Evolutionary conservation across 2,113 vertebrate species (phyloP).

Genomic region (Phainopepla nitens): DNA sequence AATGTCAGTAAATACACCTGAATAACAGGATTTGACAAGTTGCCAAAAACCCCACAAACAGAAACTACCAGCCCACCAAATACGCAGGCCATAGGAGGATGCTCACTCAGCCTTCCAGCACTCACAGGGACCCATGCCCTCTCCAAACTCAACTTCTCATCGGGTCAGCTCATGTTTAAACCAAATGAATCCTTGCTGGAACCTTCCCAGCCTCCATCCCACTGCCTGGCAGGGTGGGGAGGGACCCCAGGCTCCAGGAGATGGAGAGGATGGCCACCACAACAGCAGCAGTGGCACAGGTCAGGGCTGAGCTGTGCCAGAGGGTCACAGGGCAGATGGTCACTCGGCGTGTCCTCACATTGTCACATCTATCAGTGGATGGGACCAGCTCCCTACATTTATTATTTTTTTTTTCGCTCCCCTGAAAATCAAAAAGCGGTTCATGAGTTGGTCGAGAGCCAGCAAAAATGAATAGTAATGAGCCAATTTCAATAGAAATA

Average conservation of each 20-base stretch:
- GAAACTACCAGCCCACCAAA: neutral
- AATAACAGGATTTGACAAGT: neutral
- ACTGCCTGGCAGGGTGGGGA: neutral
- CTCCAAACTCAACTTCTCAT: neutral
- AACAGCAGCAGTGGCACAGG: accelerated
- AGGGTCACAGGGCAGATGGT: neutral
- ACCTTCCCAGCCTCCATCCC: neutral
- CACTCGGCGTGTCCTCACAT: accelerated
- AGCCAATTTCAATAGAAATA: slow-evolving; percentile 78
- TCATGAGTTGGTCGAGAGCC: slow-evolving; percentile 75
- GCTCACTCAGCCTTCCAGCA: neutral
- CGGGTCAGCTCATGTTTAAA: accelerated
- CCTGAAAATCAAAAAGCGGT: slow-evolving; percentile 65
- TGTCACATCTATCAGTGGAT: neutral
- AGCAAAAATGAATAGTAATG: slow-evolving; percentile 78
- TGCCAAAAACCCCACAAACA: neutral
- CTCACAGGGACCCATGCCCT: accelerated
- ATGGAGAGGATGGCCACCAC: neutral
- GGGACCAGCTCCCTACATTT: slow-evolving; percentile 39
- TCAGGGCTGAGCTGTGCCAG: neutral
- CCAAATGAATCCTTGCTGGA: neutral
- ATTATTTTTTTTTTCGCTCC: neutral
- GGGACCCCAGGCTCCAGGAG: neutral
- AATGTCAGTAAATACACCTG: neutral
- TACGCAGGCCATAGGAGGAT: neutral